Base-by-base conservation (phyloP, 2,888 invertebrate species). In the Conchocele bisecta region DNA sequence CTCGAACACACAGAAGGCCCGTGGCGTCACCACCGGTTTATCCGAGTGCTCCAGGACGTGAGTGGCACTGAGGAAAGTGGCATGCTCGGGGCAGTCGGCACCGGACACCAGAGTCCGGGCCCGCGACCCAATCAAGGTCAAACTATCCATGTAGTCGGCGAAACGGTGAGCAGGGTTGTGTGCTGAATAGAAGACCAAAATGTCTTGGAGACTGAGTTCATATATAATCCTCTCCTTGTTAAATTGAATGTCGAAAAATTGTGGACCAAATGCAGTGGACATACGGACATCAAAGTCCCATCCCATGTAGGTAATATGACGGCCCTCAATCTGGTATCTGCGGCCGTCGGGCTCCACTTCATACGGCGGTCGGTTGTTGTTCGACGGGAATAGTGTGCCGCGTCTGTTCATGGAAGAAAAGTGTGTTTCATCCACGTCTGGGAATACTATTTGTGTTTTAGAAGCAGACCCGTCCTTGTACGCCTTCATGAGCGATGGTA, bases 221-320 rank as follows among this genome's bases (percentile, higher is more conserved):
- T 88, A 89, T 1, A 83, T 84, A n/a, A 89, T 86, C 37, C 87
- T 71, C 46, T 88, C 81, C 5, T 75, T 75, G 5, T 75, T 66
- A 66, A 72, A 89, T 11, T 81, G 72, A 24, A 89, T 72, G 56
- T 88, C 83, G 63, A 81, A 84, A 9, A 86, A 15, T 24, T 82
- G 81, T 9, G 86, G 84, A 2, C 89, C 88, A 0, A 71, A 73
- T 13, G 82, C 67, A 6, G 84, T 69, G 1, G 84, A 82, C 82
- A 89, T 80, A 28, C 85, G 65, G 60, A 86, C 83, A 65, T 88
- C 75, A 69, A 89, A 88, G 5, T 72, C 61, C 89, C 89, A 89
- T 13, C 82, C 83, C 74, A 86, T 74, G 65, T 86, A 89, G 6
- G 72, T 65, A 1, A 88, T 77, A 46, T 83, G 84, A 1, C 81